Conservation (phyloP, 2,797 vertebrate species). For the Gadopsis bispinosus region DNA sequence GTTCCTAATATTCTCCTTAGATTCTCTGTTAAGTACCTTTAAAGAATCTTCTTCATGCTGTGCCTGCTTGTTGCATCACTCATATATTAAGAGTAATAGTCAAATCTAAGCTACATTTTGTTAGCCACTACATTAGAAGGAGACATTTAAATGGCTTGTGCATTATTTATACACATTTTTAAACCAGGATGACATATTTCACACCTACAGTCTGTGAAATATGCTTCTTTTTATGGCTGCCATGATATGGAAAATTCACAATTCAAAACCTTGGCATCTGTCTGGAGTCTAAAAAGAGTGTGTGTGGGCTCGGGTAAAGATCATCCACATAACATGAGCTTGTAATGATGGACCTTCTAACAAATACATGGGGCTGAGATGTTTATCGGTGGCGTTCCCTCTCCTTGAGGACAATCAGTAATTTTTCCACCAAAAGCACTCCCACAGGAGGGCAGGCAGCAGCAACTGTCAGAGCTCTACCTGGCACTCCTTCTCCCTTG, state of each 20-base stretch:
- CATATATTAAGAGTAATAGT: background rate
- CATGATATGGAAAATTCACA: constrained; percentile 1
- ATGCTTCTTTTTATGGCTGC: background rate
- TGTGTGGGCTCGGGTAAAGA: background rate
- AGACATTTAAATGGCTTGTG: background rate
- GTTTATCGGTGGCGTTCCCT: constrained; percentile 8
- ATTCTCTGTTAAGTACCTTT: constrained; percentile 1
- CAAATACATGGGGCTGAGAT: constrained; percentile 6
- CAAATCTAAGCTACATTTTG: background rate
- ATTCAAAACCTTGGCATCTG: background rate
- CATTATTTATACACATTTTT: background rate
- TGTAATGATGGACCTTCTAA: background rate
- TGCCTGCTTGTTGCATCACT: background rate
- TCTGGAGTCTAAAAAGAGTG: constrained; percentile 4
- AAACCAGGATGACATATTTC: background rate
- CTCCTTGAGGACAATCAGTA: background rate
- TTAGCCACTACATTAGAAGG: background rate
- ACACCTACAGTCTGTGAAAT: background rate
- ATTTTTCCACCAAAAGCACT: constrained; percentile 17
- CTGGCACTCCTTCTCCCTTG: constrained; percentile 25
- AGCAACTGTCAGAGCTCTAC: constrained; percentile 35
- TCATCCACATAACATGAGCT: background rate
- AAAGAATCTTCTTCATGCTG: background rate
- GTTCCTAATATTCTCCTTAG: background rate
- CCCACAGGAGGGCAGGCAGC: constrained; percentile 9